Percentiles rank a stretch among this genome's conserved stretches.
phyloP scores from a whole-genome alignment of 2,888 invertebrate species.

The Panzeria rudis region DNA sequence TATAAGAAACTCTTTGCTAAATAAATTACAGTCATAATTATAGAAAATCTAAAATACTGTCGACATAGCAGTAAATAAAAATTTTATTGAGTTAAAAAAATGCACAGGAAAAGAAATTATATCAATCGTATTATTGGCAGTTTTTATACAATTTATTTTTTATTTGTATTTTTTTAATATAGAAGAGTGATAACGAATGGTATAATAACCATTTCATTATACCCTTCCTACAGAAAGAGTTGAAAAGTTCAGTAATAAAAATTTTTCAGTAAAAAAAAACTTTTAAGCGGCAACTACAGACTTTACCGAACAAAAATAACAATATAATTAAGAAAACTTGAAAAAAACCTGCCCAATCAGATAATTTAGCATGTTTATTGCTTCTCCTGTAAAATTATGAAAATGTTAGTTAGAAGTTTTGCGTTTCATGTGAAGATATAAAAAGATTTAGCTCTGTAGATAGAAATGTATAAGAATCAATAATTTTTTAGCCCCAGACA shows the following conservation, averaged over 20 bases:
- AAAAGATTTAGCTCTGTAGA: too few species aligned
- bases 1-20: background rate
- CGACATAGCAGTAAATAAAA: constrained; percentile 28
- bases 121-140: constrained; percentile 6
- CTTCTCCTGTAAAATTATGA: too few species aligned
- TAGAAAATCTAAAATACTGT: constrained; percentile 44
- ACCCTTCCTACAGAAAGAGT: background rate
- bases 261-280: too few species aligned
- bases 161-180: background rate
- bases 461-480: too few species aligned
- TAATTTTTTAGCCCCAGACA: too few species aligned
- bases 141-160: background rate
- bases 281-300: too few species aligned
- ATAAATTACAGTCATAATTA: constrained; percentile 40
- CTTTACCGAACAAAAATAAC: too few species aligned
- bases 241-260: background rate
- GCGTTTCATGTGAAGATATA: too few species aligned
- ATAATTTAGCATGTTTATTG: too few species aligned
- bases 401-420: too few species aligned
- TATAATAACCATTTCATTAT: background rate
- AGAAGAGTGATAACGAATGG: background rate
- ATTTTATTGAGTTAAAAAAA: constrained; percentile 41
- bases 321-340: too few species aligned
- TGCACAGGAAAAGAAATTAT: background rate
- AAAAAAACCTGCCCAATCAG: too few species aligned